Base-by-base conservation (phyloP, 2,888 invertebrate genomes). In the Oscheius myriophilus region DNA sequence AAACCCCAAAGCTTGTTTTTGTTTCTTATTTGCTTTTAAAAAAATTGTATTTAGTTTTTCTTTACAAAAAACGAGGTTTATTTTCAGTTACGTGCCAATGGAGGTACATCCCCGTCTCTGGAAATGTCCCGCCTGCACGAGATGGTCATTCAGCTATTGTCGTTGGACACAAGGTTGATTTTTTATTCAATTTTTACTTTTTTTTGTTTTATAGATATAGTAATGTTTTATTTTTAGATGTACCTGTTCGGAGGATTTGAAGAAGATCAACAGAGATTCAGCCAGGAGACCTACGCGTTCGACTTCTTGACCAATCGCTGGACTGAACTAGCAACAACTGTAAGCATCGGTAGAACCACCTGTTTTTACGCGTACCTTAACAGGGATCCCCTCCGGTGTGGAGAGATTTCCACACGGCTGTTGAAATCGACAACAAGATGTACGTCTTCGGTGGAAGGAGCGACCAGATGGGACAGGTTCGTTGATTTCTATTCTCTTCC, bases 161-260 rank as follows among this genome's bases (percentile, higher is more conserved):
- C 25, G 82, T 87, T 52, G 79, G 72, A 16, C 55, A 82, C 67
- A 71, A 73, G 54, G 49, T 59, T 23, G 25, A 2, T 52, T 25
- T 46, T 26, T 18, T n/a, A n/a, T n/a, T n/a, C n/a, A n/a, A n/a
- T n/a, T n/a, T n/a, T n/a, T 12, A n/a, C 12, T 18, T 21, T 26
- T 14, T 33, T 55, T 14, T 7, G 18, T 23, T 23, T 55, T 12
- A 55, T 23, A 21, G 42, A 39, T 12, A 18, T 57, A 7, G 1
- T 18, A 41, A 39, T 2, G 9, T 41, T 21, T 9, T 46, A 14
- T 18, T 55, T 64, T 90, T 90, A 51, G 83, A 94, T 95, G 94
- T 93, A 92, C 84, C 91, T 95, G 71, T 94, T 93, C 89, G 95
- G 94, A 39, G 95, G 95, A 0, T 95, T 92, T 88, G 93, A 94